These are phyloP conservation scores for Choristoneura rosaceana DNA, from an alignment of 2,888 invertebrate genomes.

Conservation along the genomic window DNA sequence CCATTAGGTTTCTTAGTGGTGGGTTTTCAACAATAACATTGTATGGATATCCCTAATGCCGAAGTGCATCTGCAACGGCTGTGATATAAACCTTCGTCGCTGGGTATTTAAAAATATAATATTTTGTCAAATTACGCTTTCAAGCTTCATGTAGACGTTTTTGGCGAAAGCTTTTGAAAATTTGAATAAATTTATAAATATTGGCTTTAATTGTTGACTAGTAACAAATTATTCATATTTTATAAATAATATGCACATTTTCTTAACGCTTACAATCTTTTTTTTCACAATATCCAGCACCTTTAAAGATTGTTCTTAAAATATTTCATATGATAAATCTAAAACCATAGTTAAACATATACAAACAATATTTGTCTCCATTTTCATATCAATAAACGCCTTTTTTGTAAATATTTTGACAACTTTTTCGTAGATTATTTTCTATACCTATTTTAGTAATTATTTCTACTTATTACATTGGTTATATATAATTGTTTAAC, in stretches of 20 bases:
- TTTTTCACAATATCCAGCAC: constrained; percentile 28
- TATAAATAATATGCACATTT: constrained; percentile 30
- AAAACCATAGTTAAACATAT: neutral
- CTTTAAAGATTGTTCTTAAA: neutral
- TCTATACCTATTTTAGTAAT: neutral
- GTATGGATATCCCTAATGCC: constrained; percentile 76
- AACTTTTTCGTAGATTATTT: neutral
- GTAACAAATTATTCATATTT: constrained; percentile 20
- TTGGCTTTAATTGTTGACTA: constrained; percentile 48
- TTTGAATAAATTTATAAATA: constrained; percentile 41
- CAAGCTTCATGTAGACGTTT: constrained; percentile 57
- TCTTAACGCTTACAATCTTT: constrained; percentile 19
- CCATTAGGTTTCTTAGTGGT: constrained; percentile 56
- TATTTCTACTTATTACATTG: neutral
- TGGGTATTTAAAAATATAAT: constrained; percentile 68
- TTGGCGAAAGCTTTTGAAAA: constrained; percentile 49
- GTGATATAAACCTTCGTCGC: constrained; percentile 75
- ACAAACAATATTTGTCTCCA: neutral
- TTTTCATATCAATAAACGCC: neutral
- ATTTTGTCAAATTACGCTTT: constrained; percentile 54
- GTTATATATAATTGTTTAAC: neutral
- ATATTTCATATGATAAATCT: neutral
- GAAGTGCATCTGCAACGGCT: constrained; percentile 77
- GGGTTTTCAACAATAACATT: constrained; percentile 57
- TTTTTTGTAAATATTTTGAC: neutral